A percentile compares a stretch with the other conserved stretches of the same genome.
Evolutionary conservation across 1,140 invertebrate genomes (phyloP).

Genomic region (Alviniconcha marisindica): DNA sequence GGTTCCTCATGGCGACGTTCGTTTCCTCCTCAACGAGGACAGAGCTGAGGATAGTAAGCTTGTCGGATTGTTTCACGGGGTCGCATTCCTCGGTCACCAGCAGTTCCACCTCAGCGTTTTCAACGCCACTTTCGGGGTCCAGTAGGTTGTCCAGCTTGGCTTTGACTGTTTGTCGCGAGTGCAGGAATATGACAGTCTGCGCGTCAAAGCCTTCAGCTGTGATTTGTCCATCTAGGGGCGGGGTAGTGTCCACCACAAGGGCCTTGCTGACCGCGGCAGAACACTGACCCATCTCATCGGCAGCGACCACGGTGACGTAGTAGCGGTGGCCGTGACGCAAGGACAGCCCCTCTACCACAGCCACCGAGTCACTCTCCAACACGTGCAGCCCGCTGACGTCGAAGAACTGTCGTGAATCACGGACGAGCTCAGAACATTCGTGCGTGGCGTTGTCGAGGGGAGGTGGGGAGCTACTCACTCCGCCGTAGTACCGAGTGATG

Average conservation of each 20-base stretch:
- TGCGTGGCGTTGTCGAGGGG: background rate
- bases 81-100: constrained; percentile 13
- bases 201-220: background rate
- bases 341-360: background rate
- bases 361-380: background rate
- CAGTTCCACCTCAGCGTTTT: constrained; percentile 24
- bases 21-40: background rate
- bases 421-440: background rate
- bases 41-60: background rate
- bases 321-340: background rate
- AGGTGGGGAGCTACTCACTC: constrained; percentile 12
- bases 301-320: constrained; percentile 34
- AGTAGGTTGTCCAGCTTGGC: background rate
- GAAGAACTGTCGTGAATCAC: background rate
- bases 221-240: background rate
- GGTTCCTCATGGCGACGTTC: background rate
- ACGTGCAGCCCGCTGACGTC: background rate
- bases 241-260: constrained; percentile 11
- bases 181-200: background rate
- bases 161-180: background rate
- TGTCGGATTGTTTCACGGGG: background rate
- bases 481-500: constrained; percentile 43
- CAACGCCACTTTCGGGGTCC: constrained; percentile 48
- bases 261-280: constrained; percentile 22
- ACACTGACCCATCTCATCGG: background rate